These are phyloP conservation scores for Argentina silus DNA, from an alignment of 2,797 vertebrate species.

Conservation along the genomic window DNA sequence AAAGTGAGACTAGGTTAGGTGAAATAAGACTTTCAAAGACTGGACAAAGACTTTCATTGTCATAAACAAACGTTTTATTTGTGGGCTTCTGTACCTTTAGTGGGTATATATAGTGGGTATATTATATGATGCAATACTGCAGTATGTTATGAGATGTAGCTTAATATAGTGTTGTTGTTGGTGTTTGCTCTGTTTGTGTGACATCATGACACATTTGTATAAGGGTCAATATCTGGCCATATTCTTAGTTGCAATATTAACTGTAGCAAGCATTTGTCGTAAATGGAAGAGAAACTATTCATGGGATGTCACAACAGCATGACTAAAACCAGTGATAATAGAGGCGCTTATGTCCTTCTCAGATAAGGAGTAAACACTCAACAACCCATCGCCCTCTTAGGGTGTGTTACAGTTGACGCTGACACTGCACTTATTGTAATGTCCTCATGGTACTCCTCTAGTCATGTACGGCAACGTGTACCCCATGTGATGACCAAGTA, in stretches of 20 bases:
- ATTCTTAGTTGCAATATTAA: not conserved
- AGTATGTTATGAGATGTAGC: too few relatives aligned
- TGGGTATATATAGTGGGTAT: too few relatives aligned
- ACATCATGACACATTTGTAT: not conserved
- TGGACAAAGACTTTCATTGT: too few relatives aligned
- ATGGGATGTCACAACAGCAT: not conserved
- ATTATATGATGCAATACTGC: too few relatives aligned
- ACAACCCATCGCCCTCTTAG: constrained; percentile 32
- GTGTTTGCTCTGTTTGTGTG: too few relatives aligned
- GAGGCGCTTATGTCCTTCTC: constrained; percentile 29
- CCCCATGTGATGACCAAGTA: constrained; percentile 9
- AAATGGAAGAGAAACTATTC: not conserved
- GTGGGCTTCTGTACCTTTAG: too few relatives aligned
- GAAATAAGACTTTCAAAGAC: too few relatives aligned
- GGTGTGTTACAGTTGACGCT: constrained; percentile 36
- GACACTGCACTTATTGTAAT: constrained; percentile 40
- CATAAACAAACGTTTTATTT: too few relatives aligned
- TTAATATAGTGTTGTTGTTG: too few relatives aligned
- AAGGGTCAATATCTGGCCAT: not conserved
- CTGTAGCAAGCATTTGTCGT: not conserved
- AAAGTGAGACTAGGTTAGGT: too few relatives aligned
- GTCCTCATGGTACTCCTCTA: constrained; percentile 31
- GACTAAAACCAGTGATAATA: constrained; percentile 15
- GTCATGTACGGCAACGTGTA: not conserved
- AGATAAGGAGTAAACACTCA: constrained; percentile 42